These are phyloP conservation scores for Oncorhynchus nerka DNA, from an alignment of 2,113 vertebrate species.

Conservation along the genomic window DNA sequence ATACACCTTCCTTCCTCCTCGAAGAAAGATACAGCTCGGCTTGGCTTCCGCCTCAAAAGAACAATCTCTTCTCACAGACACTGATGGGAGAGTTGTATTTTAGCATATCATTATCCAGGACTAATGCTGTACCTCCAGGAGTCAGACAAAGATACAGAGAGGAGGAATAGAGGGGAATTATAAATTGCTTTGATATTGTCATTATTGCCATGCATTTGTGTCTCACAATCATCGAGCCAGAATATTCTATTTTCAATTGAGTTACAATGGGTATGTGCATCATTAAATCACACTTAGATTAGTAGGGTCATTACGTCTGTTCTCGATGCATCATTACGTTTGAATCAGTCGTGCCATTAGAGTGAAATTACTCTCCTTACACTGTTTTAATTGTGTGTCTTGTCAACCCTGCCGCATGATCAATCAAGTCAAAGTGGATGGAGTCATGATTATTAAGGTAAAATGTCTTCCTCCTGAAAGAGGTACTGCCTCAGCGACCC, in stretches of 20 bases:
- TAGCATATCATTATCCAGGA: background rate
- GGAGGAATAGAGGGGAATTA: background rate
- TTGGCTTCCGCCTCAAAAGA: background rate
- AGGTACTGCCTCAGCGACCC: background rate
- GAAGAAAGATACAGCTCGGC: background rate
- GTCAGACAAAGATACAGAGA: background rate
- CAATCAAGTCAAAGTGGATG: background rate
- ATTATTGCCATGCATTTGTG: background rate
- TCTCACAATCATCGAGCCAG: background rate
- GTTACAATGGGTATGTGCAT: background rate
- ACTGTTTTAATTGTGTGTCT: background rate
- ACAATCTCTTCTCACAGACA: background rate
- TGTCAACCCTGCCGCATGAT: constrained; percentile 1
- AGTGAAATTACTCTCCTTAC: background rate
- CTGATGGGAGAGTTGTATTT: background rate
- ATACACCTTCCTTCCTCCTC: constrained; percentile 5
- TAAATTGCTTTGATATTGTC: background rate
- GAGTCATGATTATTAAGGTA: background rate
- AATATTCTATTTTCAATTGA: background rate
- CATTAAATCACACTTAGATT: constrained; percentile 8
- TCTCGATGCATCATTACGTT: background rate
- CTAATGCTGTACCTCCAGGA: background rate
- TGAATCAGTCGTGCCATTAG: background rate
- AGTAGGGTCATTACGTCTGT: background rate
- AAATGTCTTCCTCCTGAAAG: background rate